Base-by-base conservation (phyloP, 92 coral and sea anemone species). In the Umimayanthus chanpuru region DNA sequence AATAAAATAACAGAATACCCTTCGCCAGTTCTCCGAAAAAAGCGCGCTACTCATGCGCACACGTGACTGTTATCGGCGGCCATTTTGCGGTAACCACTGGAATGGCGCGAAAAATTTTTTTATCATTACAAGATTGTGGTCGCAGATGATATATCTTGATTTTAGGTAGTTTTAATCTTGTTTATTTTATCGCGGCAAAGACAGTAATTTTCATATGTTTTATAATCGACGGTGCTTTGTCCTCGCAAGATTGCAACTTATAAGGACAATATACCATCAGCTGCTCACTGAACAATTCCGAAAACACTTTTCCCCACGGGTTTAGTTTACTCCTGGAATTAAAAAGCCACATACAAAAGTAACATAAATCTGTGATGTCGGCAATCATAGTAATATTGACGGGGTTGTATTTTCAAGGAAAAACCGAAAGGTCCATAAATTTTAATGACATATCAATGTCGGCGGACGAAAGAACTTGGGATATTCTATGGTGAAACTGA, bases 391-490 rank as follows among this genome's bases (percentile, higher is more conserved):
- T 16, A 12, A 75, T 36, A 75, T 39, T 75, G 79, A 3, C 49
- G 25, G 25, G n/a, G 68, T 39, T 39, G n/a, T 5, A 36, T 26
- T 53, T 1, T 11, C 18, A 53, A 2, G 3, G 50, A 14, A 39
- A 75, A 43, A 20, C 6, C 44, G 15, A 75, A 75, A 4, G 68
- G 1, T 20, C 79, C 53, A 18, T 79, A 16, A 53, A 79, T 28
- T 47, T 79, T 50, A 79, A 79, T 47, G 82, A 47, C 40, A 50
- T 50, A 30, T 79, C 39, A 56, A 79, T 79, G 40, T 79, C 82
- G 65, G 64, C 82, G 47, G 47, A 50, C 40, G 18, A 6, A 26
- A 50, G 40, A 78, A 10, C 1, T 55, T 26, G 36, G 18, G 6
- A 30, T 30, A 73, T 11, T 15, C 23, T 29, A 6, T 12, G 32